Conservation (phyloP, 2,888 invertebrate genomes). For the Ischnus inquisitorius region DNA sequence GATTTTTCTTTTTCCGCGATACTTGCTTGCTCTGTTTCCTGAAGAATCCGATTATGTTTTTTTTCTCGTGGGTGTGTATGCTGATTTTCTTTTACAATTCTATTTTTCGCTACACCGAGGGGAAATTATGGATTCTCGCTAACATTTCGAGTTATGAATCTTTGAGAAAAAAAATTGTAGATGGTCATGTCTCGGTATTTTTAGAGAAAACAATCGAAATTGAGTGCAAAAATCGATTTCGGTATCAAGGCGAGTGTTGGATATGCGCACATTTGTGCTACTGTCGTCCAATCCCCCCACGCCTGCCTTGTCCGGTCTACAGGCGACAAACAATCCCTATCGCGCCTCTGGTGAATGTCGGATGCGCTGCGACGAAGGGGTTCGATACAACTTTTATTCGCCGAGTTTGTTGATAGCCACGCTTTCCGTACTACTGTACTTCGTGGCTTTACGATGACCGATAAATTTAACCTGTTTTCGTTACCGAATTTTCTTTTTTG, state of each 20-base stretch:
- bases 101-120: too few relatives aligned
- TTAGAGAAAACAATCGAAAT: conserved; percentile 1
- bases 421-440: not conserved
- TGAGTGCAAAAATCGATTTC: conserved; percentile 42
- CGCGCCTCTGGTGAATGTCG: conserved; percentile 8
- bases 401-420: conserved; percentile 51
- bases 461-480: not conserved
- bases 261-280: not conserved
- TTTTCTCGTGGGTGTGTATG: too few relatives aligned
- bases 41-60: not conserved
- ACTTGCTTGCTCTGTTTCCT: not conserved
- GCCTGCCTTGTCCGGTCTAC: not conserved
- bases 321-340: conserved; percentile 48
- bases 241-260: conserved; percentile 5
- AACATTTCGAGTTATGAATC: too few relatives aligned
- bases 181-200: too few relatives aligned
- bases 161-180: too few relatives aligned
- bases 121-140: too few relatives aligned
- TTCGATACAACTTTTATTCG: conserved; percentile 53
- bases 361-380: not conserved
- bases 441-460: conserved; percentile 37
- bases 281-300: not conserved
- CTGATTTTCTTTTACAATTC: too few relatives aligned
- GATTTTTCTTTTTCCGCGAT: not conserved
- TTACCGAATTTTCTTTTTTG: conserved; percentile 18